Base-by-base conservation (phyloP, 2,888 invertebrate species). In the Thereva unica region DNA sequence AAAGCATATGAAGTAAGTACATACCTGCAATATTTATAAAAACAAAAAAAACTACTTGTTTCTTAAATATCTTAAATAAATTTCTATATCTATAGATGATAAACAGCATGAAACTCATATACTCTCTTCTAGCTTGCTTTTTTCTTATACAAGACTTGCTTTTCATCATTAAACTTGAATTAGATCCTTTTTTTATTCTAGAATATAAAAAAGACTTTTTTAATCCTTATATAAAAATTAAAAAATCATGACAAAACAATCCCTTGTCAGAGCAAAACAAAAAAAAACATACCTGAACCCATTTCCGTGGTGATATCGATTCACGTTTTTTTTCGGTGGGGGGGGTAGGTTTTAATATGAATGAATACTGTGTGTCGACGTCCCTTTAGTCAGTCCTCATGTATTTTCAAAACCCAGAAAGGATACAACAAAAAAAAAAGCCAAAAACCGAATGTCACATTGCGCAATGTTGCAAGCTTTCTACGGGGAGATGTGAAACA, bases 1-100 rank as follows among this genome's bases (percentile, higher is more conserved):
- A 80, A 79, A 75, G 80, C 79, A 74, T 80, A 77, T 72, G 80
- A 80, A 75, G 81, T 81, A 73, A 81, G 80, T 77, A 68, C 35
- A 47, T 12, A 53, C 8, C 44, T 53, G 50, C 23, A 42, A 42
- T 42, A 42, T 23, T n/a, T n/a, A n/a, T n/a, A n/a, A n/a, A n/a
- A n/a, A 23, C 12, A 34, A 7, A 10, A 34, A 7, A 47, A 10
- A n/a, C 5, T 10, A 6, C 7, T 47, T 10, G 10, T 10, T 34
- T 3, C 5, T 50, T 50, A 10, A 47, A 23, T n/a, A 47, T 50
- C 35, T 50, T 34, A n/a, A 2, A 8, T 42, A 34, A 12, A 12
- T 34, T 50, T 34, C 6, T 50, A 23, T 23, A 50, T 59, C 47
- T 47, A 59, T 59, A 23, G 23, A 23, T 23, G 23, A 23, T 23